A percentile compares a stretch with the other conserved stretches of the same genome.
Conservation (phyloP, 2,113 vertebrate genomes). For the Apistogramma diplotaenia region DNA sequence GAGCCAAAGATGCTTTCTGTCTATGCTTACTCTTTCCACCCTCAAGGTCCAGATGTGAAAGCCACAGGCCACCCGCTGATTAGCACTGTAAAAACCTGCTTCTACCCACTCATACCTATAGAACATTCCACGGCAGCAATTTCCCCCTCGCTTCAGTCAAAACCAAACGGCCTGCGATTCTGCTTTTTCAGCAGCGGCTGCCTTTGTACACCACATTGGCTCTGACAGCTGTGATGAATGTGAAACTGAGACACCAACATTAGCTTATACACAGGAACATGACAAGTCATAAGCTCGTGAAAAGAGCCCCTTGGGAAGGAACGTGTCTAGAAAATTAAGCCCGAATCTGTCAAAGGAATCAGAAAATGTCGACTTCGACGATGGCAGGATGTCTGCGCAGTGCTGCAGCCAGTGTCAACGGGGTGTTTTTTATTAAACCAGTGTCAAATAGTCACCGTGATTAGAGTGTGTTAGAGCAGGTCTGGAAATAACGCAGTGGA, state of each 20-base stretch:
- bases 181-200: slow-evolving; percentile 43
- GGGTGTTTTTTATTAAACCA: not conserved
- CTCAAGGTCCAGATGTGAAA: slow-evolving; percentile 47
- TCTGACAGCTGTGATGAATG: slow-evolving; percentile 67
- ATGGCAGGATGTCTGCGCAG: not conserved
- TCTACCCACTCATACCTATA: slow-evolving; percentile 35
- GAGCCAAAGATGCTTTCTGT: slow-evolving; percentile 31
- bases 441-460: slow-evolving; percentile 1
- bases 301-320: slow-evolving; percentile 14
- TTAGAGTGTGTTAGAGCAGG: not conserved
- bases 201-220: slow-evolving; percentile 43
- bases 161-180: slow-evolving; percentile 32
- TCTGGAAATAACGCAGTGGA: not conserved
- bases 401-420: not conserved
- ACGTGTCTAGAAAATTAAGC: slow-evolving; percentile 17
- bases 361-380: not conserved
- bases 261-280: slow-evolving; percentile 23
- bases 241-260: slow-evolving; percentile 28
- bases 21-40: slow-evolving; percentile 28
- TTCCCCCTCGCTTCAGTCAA: slow-evolving; percentile 23
- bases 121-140: slow-evolving; percentile 36
- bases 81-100: slow-evolving; percentile 39
- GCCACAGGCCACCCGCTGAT: slow-evolving; percentile 39
- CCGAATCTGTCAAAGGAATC: slow-evolving; percentile 4
- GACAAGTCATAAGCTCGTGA: slow-evolving; percentile 30